Evolutionary conservation across 2,888 invertebrate genomes (phyloP).

Genomic region (Atrina japonica): DNA sequence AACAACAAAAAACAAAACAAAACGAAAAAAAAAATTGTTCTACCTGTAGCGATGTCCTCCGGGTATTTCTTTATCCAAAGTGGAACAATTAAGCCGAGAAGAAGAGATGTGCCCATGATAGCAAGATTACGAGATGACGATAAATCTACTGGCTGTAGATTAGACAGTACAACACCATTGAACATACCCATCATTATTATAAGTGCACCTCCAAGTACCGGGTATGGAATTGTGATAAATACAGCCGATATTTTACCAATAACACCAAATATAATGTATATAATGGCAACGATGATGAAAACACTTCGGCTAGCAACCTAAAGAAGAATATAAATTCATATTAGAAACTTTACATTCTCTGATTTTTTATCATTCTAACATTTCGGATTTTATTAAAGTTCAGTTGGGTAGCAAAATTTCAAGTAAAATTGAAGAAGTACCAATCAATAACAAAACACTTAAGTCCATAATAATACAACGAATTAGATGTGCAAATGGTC

Average conservation of each 20-base stretch:
- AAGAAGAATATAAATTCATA: slow-evolving; percentile 13
- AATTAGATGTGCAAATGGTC: no score
- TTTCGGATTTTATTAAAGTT: no score
- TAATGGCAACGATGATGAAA: slow-evolving; percentile 77
- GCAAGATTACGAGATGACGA: slow-evolving; percentile 92
- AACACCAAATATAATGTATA: slow-evolving; percentile 78
- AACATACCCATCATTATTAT: slow-evolving; percentile 63
- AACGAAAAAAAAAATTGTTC: no score
- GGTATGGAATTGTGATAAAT: slow-evolving; percentile 81
- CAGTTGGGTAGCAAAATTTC: no score
- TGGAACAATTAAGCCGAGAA: slow-evolving; percentile 86
- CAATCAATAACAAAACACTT: no score
- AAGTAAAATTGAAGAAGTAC: no score
- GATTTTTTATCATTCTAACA: no score
- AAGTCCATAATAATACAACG: no score
- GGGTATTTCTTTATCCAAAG: slow-evolving; percentile 60
- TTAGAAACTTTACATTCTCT: no score
- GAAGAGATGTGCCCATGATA: slow-evolving; percentile 92
- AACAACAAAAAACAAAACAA: no score
- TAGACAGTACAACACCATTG: slow-evolving; percentile 66
- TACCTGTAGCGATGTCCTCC: slow-evolving; percentile 62
- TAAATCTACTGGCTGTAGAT: slow-evolving; percentile 84
- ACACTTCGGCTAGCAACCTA: slow-evolving; percentile 80
- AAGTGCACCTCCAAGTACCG: slow-evolving; percentile 77
- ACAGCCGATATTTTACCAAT: slow-evolving; percentile 80